phyloP scores from a whole-genome alignment of 2,888 invertebrate genomes.

The Drosophila kokeensis region DNA sequence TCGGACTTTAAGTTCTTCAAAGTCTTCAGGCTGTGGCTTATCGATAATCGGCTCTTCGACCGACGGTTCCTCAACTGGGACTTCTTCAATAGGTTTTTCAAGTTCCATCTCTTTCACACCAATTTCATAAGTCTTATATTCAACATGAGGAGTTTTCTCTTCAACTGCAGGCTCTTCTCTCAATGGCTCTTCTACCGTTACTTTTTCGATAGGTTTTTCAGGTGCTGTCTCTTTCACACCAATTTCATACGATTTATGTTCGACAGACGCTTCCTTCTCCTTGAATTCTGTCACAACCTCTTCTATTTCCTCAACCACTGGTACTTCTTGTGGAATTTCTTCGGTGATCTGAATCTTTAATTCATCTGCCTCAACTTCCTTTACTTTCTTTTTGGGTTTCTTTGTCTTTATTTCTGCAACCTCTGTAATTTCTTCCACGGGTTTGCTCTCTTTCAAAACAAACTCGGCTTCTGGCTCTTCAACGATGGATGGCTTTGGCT shows the following conservation, averaged over 20 bases:
- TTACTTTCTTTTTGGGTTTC: conserved; percentile 72
- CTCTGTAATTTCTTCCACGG: conserved; percentile 74
- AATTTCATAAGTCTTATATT: conserved; percentile 72
- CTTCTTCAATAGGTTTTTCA: conserved; percentile 55
- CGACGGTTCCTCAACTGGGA: conserved; percentile 47
- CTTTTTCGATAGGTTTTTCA: conserved; percentile 53
- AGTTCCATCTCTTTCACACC: conserved; percentile 66
- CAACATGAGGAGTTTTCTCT: conserved; percentile 43
- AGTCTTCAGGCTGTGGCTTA: conserved; percentile 51
- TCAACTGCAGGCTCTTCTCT: conserved; percentile 36
- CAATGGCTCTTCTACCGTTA: conserved; percentile 48
- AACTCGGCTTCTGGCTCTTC: conserved; percentile 70
- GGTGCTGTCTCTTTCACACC: conserved; percentile 68
- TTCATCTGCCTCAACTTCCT: conserved; percentile 74
- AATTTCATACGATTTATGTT: conserved; percentile 73
- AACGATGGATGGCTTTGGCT: conserved; percentile 54
- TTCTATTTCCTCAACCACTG: conserved; percentile 72
- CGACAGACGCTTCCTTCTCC: conserved; percentile 41
- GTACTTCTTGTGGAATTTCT: conserved; percentile 64
- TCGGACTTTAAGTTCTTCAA: conserved; percentile 71
- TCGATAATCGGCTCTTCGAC: conserved; percentile 47
- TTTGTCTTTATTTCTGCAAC: conserved; percentile 74
- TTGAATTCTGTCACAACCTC: conserved; percentile 57
- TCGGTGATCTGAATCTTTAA: conserved; percentile 78
- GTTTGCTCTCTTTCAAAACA: conserved; percentile 64